Evolutionary conservation across 2,113 vertebrate genomes (phyloP).

Genomic region (Calidris pugnax): DNA sequence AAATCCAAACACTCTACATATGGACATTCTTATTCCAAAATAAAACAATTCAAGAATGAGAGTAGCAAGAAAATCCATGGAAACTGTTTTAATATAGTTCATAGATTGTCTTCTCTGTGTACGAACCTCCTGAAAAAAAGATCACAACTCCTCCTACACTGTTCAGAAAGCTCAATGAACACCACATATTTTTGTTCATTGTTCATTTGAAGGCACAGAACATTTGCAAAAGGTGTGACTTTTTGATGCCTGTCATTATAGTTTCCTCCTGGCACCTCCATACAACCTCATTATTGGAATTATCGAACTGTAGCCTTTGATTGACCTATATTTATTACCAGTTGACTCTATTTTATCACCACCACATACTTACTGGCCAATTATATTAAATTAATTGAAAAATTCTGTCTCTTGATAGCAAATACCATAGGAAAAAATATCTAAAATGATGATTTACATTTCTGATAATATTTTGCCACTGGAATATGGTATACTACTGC

Average conservation of each 20-base stretch:
- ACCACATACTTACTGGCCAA: not conserved
- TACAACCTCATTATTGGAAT: not conserved
- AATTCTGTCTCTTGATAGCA: not conserved
- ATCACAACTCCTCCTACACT: not conserved
- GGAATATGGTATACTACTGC: not conserved
- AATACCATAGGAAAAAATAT: not conserved
- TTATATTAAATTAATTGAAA: not conserved
- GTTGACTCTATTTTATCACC: not conserved
- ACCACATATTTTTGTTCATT: not conserved
- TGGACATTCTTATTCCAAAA: not conserved
- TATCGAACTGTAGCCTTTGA: not conserved
- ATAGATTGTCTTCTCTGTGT: not conserved
- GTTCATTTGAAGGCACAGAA: not conserved
- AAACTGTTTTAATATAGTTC: not conserved
- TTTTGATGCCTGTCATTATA: not conserved
- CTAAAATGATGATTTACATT: not conserved
- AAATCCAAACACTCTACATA: not conserved
- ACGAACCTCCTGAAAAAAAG: not conserved
- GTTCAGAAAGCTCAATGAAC: not conserved
- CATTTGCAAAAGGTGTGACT: not conserved
- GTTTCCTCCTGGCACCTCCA: not conserved
- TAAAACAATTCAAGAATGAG: not conserved
- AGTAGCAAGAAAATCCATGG: not conserved
- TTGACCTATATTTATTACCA: not conserved
- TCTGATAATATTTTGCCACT: not conserved